These are phyloP conservation scores for Poecilia wingei DNA, from an alignment of 2,797 vertebrate species.

Conservation along the genomic window DNA sequence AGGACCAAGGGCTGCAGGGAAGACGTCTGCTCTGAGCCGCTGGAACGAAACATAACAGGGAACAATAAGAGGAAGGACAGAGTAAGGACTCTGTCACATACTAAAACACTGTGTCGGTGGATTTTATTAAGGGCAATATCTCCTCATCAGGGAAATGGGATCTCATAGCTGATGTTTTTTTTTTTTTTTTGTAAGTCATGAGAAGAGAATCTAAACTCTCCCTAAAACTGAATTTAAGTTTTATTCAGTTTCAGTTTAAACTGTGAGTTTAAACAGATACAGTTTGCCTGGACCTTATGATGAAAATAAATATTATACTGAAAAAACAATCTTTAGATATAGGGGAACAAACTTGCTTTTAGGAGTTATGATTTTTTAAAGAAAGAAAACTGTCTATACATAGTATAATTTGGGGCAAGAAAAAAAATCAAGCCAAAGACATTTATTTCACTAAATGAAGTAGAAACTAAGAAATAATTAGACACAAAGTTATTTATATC, in stretches of 20 bases:
- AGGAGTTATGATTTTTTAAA: not conserved
- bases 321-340: not conserved
- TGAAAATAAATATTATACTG: not conserved
- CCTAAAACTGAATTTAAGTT: not conserved
- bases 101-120: constrained; percentile 17
- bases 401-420: not conserved
- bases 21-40: constrained; percentile 54
- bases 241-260: not conserved
- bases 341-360: not conserved
- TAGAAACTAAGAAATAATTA: not conserved
- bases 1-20: constrained; percentile 63
- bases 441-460: not conserved
- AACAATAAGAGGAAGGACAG: constrained; percentile 57
- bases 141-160: constrained; percentile 19
- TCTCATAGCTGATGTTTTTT: not conserved
- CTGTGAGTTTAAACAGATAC: not conserved
- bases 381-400: not conserved
- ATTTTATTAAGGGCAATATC: constrained; percentile 14
- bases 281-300: not conserved
- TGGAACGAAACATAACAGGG: constrained; percentile 59
- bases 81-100: constrained; percentile 51
- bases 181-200: not conserved
- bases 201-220: not conserved
- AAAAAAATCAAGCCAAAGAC: not conserved
- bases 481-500: not conserved